These are phyloP conservation scores for Callyntrura guangdongensis DNA, from an alignment of 2,888 invertebrate genomes.

Conservation along the genomic window DNA sequence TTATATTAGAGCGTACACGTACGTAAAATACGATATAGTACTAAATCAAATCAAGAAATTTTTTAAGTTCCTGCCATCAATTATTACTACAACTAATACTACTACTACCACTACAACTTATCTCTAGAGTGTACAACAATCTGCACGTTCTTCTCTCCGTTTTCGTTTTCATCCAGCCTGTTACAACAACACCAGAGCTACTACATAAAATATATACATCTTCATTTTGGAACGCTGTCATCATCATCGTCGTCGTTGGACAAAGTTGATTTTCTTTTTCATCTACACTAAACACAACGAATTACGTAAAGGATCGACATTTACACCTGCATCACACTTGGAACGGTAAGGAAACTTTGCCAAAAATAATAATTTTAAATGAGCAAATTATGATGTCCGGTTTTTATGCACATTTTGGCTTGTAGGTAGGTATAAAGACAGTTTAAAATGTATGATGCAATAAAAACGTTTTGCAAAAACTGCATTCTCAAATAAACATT, in stretches of 20 bases:
- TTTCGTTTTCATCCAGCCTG: constrained; percentile 18
- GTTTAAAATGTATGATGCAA: background rate
- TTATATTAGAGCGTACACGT: constrained; percentile 14
- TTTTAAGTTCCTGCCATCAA: constrained; percentile 73
- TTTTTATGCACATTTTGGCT: too few relatives aligned
- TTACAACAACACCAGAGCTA: background rate
- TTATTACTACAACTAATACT: background rate
- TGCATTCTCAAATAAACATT: background rate
- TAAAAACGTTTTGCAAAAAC: constrained; percentile 21
- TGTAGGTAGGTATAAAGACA: too few relatives aligned
- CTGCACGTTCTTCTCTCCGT: background rate
- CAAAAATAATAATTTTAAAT: too few relatives aligned
- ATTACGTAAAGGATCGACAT: constrained; percentile 19
- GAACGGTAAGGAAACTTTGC: background rate
- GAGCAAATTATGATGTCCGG: too few relatives aligned
- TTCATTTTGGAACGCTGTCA: background rate
- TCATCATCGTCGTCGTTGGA: background rate
- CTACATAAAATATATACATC: background rate
- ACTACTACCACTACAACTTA: background rate
- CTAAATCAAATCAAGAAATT: constrained; percentile 4
- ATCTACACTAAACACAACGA: background rate
- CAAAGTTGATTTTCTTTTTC: background rate
- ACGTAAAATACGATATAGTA: constrained; percentile 18
- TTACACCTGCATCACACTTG: background rate
- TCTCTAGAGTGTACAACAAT: background rate